Evolutionary conservation across 2,888 invertebrate genomes (phyloP), one percentile per base, ranked within the genome.

Genomic region (Ectemnius lituratus): DNA sequence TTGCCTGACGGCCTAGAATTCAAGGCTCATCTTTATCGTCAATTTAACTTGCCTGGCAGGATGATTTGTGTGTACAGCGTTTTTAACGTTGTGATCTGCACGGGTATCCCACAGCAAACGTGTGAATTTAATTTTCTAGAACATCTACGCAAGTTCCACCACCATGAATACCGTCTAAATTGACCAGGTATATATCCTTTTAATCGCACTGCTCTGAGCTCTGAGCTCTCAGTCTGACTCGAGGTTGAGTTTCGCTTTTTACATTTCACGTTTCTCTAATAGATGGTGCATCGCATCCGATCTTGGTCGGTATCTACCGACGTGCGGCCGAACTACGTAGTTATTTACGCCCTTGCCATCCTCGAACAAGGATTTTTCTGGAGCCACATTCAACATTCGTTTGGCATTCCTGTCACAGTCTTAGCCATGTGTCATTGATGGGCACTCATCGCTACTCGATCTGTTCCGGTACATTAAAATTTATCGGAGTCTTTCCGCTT

Each of bases 101-200:
- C n/a, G 5, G 13, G 16, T 11, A 11, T 16, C n/a, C 52, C 5
- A 6, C n/a, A 16, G 52, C 14, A 52, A 52, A 1, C n/a, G 52
- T 14, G n/a, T 52, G 46, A 64, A 56, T 64, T 64, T 4, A 60
- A 45, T 45, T 56, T 47, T n/a, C 56, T 46, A 62, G 60, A 27
- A 20, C 62, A 66, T 68, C 67, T 56, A 70, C 65, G 57, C 49
- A 60, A 37, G 67, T 62, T 65, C 64, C 65, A 63, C 67, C 68
- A 62, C 37, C 61, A 75, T 77, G 75, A 73, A 81, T 37, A 11
- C 37, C 79, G 76, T 81, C 77, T 70, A 70, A 73, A 63, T 75
- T 69, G n/a, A 20, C 18, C 57, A 76, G 27, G 56, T 79, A 73
- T 16, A 37, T 37, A 16, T 16, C 52, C 16, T 52, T 52, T 52